Evolutionary conservation across 2,113 vertebrate species (phyloP).

Genomic region (Onychorhynchus coronatus): DNA sequence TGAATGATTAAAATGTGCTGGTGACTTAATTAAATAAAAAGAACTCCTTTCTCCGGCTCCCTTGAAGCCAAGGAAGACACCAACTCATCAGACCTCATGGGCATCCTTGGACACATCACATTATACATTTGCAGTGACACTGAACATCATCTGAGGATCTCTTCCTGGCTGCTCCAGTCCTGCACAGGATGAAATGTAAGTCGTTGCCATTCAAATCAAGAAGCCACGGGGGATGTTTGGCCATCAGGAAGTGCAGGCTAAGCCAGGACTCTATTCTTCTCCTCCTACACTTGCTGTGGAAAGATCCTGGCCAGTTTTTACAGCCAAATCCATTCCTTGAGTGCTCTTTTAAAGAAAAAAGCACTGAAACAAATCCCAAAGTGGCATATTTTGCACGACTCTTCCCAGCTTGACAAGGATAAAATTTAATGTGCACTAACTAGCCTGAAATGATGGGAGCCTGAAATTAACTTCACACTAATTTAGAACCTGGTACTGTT

Average conservation of each 20-base stretch:
- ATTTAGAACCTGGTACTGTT: not conserved
- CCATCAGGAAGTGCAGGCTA: not conserved
- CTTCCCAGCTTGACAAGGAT: not conserved
- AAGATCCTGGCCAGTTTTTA: not conserved
- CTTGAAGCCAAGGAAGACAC: not conserved
- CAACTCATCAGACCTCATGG: not conserved
- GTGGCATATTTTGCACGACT: not conserved
- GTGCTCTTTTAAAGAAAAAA: not conserved
- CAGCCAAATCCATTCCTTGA: not conserved
- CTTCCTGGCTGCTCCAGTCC: not conserved
- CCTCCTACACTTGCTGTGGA: not conserved
- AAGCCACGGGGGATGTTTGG: not conserved
- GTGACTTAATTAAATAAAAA: not conserved
- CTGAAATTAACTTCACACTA: constrained; percentile 23
- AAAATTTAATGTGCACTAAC: not conserved
- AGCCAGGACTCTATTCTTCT: not conserved
- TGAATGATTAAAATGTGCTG: not conserved
- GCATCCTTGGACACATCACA: not conserved
- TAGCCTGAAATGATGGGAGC: not conserved
- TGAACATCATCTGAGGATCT: not conserved
- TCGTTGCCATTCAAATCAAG: not conserved
- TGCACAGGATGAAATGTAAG: not conserved
- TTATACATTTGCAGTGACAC: not conserved
- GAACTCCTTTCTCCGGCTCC: not conserved
- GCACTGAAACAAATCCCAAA: not conserved